A percentile compares a stretch with the other conserved stretches of the same genome.
These are phyloP conservation scores for Anser brachyrhynchus DNA, from an alignment of 2,113 vertebrate genomes.

Conservation along the genomic window DNA sequence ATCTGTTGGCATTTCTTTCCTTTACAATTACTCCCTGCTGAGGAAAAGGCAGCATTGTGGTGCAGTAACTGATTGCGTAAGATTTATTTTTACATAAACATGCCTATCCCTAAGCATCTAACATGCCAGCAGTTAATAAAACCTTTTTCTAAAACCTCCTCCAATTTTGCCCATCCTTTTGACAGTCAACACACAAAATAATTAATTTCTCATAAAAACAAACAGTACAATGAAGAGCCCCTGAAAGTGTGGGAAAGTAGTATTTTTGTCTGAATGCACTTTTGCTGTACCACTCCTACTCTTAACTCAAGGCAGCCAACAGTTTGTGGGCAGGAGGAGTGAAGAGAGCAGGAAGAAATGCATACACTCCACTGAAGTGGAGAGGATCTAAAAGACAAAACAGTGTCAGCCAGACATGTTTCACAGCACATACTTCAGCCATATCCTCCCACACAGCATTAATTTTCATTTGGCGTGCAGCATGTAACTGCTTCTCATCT, in stretches of 20 bases:
- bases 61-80: neutral
- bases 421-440: neutral
- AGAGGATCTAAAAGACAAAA: constrained; percentile 44
- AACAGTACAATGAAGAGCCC: neutral
- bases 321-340: neutral
- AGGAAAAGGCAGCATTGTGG: neutral
- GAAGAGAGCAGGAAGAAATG: neutral
- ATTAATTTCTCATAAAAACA: neutral
- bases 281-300: neutral
- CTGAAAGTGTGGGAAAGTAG: neutral
- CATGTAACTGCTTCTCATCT: constrained; percentile 8
- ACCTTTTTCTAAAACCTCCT: neutral
- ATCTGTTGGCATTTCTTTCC: neutral
- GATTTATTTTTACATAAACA: neutral
- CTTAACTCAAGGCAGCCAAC: neutral
- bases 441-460: constrained; percentile 41
- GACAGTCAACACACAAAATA: neutral
- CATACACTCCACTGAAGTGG: neutral
- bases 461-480: neutral
- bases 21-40: neutral
- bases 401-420: constrained; percentile 32
- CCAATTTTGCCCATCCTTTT: neutral
- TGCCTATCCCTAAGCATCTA: neutral
- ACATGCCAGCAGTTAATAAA: neutral
- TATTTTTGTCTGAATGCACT: neutral